Conservation (phyloP, 2,797 vertebrate genomes). For the Enteromius afrohamiltoni region DNA sequence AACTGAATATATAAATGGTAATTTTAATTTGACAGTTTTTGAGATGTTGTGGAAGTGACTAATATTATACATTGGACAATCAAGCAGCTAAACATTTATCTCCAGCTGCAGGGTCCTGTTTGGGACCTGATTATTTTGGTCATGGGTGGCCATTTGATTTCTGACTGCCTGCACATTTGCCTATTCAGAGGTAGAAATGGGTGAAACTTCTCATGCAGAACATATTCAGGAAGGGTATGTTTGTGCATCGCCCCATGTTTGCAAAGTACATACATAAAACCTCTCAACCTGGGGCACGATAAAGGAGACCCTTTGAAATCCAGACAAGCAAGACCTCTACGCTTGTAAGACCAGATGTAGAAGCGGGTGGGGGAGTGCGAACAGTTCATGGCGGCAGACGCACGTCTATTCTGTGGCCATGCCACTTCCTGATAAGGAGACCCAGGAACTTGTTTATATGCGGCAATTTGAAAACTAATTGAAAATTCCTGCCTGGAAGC, state of each 20-base stretch:
- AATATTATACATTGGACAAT: slow-evolving; percentile 74
- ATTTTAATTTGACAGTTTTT: slow-evolving; percentile 71
- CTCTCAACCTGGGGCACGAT: slow-evolving; percentile 74
- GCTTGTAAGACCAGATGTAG: slow-evolving; percentile 70
- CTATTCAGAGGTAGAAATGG: slow-evolving; percentile 78
- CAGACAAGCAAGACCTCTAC: slow-evolving; percentile 76
- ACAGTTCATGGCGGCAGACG: slow-evolving; percentile 61
- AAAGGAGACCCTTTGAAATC: slow-evolving; percentile 83
- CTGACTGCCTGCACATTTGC: slow-evolving; percentile 79
- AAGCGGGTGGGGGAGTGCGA: slow-evolving; percentile 67
- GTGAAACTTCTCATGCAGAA: slow-evolving; percentile 83
- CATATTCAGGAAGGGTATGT: slow-evolving; percentile 79
- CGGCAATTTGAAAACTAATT: slow-evolving; percentile 85
- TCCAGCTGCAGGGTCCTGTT: slow-evolving; percentile 72
- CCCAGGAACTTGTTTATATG: slow-evolving; percentile 86
- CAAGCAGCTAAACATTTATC: slow-evolving; percentile 80
- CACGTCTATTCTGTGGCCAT: slow-evolving; percentile 74
- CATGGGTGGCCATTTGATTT: slow-evolving; percentile 78
- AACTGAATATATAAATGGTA: slow-evolving; percentile 57
- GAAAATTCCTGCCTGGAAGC: slow-evolving; percentile 84
- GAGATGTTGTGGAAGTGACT: slow-evolving; percentile 64
- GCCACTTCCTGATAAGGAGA: slow-evolving; percentile 82
- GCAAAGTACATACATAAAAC: slow-evolving; percentile 81
- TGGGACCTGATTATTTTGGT: slow-evolving; percentile 71
- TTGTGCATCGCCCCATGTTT: slow-evolving; percentile 80